These are phyloP conservation scores for Ailurus styani DNA, from an alignment of 2,113 vertebrate genomes.

Conservation along the genomic window DNA sequence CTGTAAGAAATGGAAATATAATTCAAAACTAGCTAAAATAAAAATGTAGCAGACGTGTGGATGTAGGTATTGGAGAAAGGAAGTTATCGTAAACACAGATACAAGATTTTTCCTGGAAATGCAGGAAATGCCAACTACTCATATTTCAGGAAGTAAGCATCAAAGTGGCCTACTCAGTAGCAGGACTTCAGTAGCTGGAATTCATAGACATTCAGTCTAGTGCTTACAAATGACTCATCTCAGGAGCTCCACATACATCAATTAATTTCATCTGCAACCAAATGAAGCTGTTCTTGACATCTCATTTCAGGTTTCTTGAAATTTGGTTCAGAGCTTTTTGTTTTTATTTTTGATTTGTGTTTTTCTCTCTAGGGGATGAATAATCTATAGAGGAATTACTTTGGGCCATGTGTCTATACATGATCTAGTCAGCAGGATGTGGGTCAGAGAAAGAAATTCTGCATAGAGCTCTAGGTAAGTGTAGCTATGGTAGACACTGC, in stretches of 20 bases:
- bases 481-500: neutral
- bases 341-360: neutral
- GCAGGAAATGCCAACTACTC: neutral
- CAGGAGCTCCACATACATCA: too few species aligned
- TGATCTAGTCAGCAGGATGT: neutral
- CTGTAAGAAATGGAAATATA: slow-evolving; percentile 6
- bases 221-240: neutral
- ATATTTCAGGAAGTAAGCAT: neutral
- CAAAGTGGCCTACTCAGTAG: neutral
- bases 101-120: neutral
- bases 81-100: neutral
- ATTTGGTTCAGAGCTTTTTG: neutral
- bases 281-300: neutral
- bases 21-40: neutral
- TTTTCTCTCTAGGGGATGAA: neutral
- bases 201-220: neutral
- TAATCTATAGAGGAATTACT: neutral
- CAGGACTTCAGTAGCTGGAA: neutral
- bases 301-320: neutral
- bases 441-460: neutral
- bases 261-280: neutral
- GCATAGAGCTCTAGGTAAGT: neutral
- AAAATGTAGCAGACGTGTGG: neutral
- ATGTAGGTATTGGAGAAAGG: neutral
- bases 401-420: neutral